phyloP scores from a whole-genome alignment of 2,888 invertebrate genomes.

The Ennomos erosarius region DNA sequence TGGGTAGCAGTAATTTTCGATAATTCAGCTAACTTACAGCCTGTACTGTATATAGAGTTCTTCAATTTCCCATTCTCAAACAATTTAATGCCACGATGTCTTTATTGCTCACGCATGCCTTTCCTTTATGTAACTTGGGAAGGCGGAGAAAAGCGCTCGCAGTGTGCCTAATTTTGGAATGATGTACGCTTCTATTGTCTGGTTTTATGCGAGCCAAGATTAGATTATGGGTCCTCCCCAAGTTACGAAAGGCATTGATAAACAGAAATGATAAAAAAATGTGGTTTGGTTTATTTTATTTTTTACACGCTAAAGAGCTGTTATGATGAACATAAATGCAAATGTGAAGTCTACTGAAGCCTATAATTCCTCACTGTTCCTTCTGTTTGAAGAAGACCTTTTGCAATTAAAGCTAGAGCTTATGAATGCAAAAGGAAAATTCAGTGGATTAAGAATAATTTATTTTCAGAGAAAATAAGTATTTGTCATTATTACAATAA shows the following conservation, averaged over 20 bases:
- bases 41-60: constrained; percentile 16
- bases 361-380: no score
- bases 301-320: no score
- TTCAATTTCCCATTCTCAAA: constrained; percentile 32
- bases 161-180: constrained; percentile 17
- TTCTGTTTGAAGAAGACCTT: no score
- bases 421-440: no score
- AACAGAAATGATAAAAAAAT: no score
- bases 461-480: no score
- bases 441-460: no score
- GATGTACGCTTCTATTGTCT: constrained; percentile 20
- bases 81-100: constrained; percentile 35
- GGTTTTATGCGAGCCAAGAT: constrained; percentile 19
- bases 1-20: not conserved
- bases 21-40: constrained; percentile 1
- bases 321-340: no score
- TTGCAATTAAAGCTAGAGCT: no score
- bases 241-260: not conserved
- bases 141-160: constrained; percentile 5
- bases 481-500: no score
- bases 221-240: constrained; percentile 3
- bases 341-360: no score
- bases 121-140: constrained; percentile 18
- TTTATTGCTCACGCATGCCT: constrained; percentile 39
- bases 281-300: no score